Conservation (phyloP, 2,888 invertebrate genomes). For the Hesperia comma region DNA sequence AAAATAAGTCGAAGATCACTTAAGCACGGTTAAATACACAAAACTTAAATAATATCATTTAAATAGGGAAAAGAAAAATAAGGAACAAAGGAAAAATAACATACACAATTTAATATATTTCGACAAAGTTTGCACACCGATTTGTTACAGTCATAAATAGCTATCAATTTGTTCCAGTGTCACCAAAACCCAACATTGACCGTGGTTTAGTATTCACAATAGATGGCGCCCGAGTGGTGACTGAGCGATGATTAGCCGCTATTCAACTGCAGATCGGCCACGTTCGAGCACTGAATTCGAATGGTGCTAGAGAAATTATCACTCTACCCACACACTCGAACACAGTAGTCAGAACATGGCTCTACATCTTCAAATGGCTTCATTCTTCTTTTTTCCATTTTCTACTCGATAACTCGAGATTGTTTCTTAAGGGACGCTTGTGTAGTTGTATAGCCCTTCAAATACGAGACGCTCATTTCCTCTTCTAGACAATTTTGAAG, state of each 20-base stretch:
- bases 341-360: slow-evolving; percentile 85
- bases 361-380: slow-evolving; percentile 29
- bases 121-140: too few species aligned
- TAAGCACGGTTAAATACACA: too few species aligned
- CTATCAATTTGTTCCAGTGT: too few species aligned
- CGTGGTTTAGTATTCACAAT: slow-evolving; percentile 23
- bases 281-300: slow-evolving; percentile 86
- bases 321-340: slow-evolving; percentile 87
- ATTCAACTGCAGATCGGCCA: slow-evolving; percentile 57
- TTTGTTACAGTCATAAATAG: too few species aligned
- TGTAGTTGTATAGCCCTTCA: neutral
- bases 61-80: too few species aligned
- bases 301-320: slow-evolving; percentile 87
- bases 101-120: too few species aligned
- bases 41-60: too few species aligned
- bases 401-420: neutral
- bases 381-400: slow-evolving; percentile 17
- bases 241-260: slow-evolving; percentile 25
- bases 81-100: too few species aligned
- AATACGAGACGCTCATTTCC: neutral
- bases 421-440: neutral
- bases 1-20: too few species aligned
- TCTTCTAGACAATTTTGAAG: slow-evolving; percentile 8
- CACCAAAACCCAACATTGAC: neutral
- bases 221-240: slow-evolving; percentile 29